Base-by-base conservation (phyloP, 2,888 invertebrate species). In the Schizaphis graminum region DNA sequence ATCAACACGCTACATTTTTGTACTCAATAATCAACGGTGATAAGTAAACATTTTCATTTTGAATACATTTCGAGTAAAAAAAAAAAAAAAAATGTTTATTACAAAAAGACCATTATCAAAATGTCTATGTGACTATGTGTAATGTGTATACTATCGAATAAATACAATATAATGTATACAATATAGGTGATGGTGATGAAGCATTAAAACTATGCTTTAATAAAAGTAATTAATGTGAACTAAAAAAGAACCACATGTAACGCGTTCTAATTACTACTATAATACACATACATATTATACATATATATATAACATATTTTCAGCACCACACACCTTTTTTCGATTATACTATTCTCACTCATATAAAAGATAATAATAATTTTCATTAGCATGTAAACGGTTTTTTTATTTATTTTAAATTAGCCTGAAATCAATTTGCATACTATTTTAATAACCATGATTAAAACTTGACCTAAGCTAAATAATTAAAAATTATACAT, bases 231-330 rank as follows among this genome's bases (percentile, higher is more conserved):
- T 91, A 91, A 10, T 85, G 47, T 56, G 56, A 21, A 85, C 85
- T 91, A 91, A 56, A 85, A 85, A 91, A 85, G 56, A 56, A 85
- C 56, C 91, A 85, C 44, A 91, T 91, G 85, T 57, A 56, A 21
- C 44, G 44, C 84, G 26, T 91, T 85, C 11, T 85, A 90, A 90
- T 90, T 67, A 90, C 67, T 85, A 44, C 13, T 1, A 85, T 85
- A 44, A 91, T 84, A 56, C 8, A 91, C 13, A 53, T 16, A 53
- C 21, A 16, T 53, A 13, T 4, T 13, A 90, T 26, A 53, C 53
- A 53, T 16, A 53, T 13, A 84, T 44, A 28, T 91, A 47, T n/a
- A 91, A 57, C 56, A 85, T 85, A 44, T 91, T 91, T 91, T 91
- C 41, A 56, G 56, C 28, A n/a, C 91, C 41, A 13, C 91, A 56